phyloP scores from a whole-genome alignment of 2,888 invertebrate species.

The Lycophotia porphyrea region DNA sequence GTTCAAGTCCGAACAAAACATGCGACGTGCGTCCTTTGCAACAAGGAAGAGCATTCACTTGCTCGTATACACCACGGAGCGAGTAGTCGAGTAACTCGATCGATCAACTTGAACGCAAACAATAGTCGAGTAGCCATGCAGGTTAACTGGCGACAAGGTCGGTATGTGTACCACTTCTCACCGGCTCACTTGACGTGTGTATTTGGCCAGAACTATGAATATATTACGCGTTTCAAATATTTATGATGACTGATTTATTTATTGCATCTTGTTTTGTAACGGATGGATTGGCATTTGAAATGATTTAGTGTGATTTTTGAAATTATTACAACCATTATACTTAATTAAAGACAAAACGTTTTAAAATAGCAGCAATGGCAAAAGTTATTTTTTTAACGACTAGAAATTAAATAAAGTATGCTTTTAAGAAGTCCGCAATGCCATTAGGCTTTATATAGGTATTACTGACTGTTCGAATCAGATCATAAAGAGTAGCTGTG shows the following conservation, averaged over 20 bases:
- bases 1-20: conserved; percentile 26
- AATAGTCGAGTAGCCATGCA: conserved; percentile 50
- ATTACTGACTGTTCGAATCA: neutral
- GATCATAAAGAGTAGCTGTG: neutral
- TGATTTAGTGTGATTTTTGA: conserved; percentile 11
- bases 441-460: neutral
- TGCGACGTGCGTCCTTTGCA: conserved; percentile 49
- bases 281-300: conserved; percentile 34
- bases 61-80: conserved; percentile 54
- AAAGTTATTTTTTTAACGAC: conserved; percentile 8
- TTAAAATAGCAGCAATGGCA: neutral
- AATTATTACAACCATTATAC: neutral
- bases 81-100: conserved; percentile 61
- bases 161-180: conserved; percentile 66
- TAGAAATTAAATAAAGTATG: neutral
- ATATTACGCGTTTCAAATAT: conserved; percentile 39
- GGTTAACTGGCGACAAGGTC: conserved; percentile 68
- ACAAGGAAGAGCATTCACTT: conserved; percentile 61
- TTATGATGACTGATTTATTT: conserved; percentile 45
- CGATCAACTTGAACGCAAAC: conserved; percentile 66
- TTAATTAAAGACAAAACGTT: neutral
- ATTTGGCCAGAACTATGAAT: conserved; percentile 54
- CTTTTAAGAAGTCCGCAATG: neutral
- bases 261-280: conserved; percentile 15
- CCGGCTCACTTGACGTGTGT: conserved; percentile 39